A percentile compares a stretch with the other conserved stretches of the same genome.
Evolutionary conservation across 2,888 invertebrate genomes (phyloP).

Genomic region (Ormyrus rosae): DNA sequence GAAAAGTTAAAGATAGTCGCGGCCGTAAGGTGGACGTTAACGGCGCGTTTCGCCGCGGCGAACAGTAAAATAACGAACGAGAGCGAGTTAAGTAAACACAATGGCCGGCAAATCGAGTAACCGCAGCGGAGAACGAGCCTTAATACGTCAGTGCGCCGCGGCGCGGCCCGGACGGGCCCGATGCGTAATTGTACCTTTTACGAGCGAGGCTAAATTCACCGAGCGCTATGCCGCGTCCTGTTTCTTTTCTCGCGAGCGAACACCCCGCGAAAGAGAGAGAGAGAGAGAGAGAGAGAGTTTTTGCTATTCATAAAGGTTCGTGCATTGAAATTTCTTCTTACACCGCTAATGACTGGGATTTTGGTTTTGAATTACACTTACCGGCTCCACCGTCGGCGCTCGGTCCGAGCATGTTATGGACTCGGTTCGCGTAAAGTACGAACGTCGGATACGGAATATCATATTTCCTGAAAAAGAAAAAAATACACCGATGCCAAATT

Average conservation of each 20-base stretch:
- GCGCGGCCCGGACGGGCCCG: conserved; percentile 17
- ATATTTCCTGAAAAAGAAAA: conserved; percentile 82
- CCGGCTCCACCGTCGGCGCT: conserved; percentile 94
- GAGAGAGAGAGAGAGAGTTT: conserved; percentile 16
- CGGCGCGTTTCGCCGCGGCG: conserved; percentile 53
- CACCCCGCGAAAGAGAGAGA: not conserved
- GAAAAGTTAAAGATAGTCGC: conserved; percentile 63
- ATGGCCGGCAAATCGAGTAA: conserved; percentile 68
- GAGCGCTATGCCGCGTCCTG: conserved; percentile 15
- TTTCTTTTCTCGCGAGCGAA: conserved; percentile 34
- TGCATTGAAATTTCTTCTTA: conserved; percentile 47
- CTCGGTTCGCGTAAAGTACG: conserved; percentile 93
- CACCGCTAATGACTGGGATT: conserved; percentile 60
- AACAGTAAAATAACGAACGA: conserved; percentile 68
- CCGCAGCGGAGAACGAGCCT: conserved; percentile 39
- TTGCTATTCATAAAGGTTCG: conserved; percentile 48
- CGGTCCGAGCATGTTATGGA: conserved; percentile 95
- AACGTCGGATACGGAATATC: conserved; percentile 97
- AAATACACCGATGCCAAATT: conserved; percentile 41
- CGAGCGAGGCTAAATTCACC: conserved; percentile 68
- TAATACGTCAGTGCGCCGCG: conserved; percentile 30
- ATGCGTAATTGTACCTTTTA: conserved; percentile 69
- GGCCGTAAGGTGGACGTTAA: conserved; percentile 58
- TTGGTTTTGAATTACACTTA: conserved; percentile 76
- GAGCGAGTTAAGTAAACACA: conserved; percentile 67